phyloP scores from a whole-genome alignment of 2,797 vertebrate genomes.

The Morelia viridis region DNA sequence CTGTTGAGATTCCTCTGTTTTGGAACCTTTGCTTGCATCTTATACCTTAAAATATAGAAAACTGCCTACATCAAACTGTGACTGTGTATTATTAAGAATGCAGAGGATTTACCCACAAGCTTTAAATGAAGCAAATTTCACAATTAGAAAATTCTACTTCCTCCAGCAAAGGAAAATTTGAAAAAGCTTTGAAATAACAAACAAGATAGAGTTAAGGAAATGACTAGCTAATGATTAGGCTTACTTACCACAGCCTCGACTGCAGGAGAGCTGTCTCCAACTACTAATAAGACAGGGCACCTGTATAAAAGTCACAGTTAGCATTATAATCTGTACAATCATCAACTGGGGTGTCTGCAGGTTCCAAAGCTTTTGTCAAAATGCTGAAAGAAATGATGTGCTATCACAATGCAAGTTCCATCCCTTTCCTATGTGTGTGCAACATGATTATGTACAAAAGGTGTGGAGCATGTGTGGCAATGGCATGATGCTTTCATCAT shows the following conservation, averaged over 20 bases:
- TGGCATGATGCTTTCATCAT: neutral
- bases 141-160: neutral
- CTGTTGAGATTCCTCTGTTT: neutral
- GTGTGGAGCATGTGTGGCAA: neutral
- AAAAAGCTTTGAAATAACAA: neutral
- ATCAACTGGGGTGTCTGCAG: neutral
- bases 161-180: neutral
- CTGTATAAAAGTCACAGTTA: constrained; percentile 67
- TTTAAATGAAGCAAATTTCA: neutral
- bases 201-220: neutral
- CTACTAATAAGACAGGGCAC: constrained; percentile 88
- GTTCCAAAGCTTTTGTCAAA: neutral
- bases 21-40: neutral
- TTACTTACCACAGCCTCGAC: constrained; percentile 91
- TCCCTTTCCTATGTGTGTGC: neutral
- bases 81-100: neutral
- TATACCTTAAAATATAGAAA: neutral
- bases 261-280: constrained; percentile 91
- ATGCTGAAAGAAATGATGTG: neutral
- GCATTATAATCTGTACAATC: constrained; percentile 8
- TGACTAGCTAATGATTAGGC: neutral
- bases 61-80: neutral
- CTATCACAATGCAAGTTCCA: neutral
- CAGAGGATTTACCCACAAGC: neutral
- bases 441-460: neutral